A percentile compares a stretch with the other conserved stretches of the same genome.
These are phyloP conservation scores for Lasioglossum marginatum DNA, from an alignment of 2,888 invertebrate species.

Conservation along the genomic window DNA sequence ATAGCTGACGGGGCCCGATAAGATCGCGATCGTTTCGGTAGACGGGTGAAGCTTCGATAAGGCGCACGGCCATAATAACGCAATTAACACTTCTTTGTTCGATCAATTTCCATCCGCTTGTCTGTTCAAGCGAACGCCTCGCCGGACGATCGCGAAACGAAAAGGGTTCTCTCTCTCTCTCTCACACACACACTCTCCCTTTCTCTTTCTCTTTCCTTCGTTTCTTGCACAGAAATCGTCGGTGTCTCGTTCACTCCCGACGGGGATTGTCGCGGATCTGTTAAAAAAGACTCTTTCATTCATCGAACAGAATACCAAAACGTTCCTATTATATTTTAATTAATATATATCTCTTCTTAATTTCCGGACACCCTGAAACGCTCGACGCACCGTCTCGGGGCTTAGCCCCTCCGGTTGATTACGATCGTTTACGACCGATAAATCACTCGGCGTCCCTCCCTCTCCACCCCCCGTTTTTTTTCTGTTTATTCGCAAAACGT, in stretches of 20 bases:
- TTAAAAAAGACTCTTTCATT: background rate
- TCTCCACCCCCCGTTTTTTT: conserved; percentile 18
- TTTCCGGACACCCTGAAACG: conserved; percentile 65
- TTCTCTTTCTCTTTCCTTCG: background rate
- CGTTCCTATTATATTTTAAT: conserved; percentile 58
- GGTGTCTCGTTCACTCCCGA: background rate
- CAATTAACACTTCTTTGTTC: conserved; percentile 83
- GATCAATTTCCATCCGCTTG: conserved; percentile 66
- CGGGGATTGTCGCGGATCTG: background rate
- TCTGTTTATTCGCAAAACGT: conserved; percentile 69
- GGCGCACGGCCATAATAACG: conserved; percentile 77
- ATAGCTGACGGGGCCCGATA: conserved; percentile 75
- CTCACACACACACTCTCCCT: background rate
- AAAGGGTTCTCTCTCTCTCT: background rate
- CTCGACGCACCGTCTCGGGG: conserved; percentile 53
- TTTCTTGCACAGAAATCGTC: background rate
- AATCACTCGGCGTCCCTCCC: conserved; percentile 66
- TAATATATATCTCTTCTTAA: conserved; percentile 68
- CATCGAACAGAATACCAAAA: conserved; percentile 26
- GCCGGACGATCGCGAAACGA: conserved; percentile 46
- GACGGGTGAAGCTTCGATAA: conserved; percentile 61
- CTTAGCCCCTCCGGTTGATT: conserved; percentile 67
- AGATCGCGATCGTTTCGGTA: conserved; percentile 75
- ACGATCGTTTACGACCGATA: conserved; percentile 78
- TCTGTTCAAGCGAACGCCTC: conserved; percentile 35